Base-by-base conservation (phyloP, 2,113 vertebrate species). In the Trinectes maculatus region DNA sequence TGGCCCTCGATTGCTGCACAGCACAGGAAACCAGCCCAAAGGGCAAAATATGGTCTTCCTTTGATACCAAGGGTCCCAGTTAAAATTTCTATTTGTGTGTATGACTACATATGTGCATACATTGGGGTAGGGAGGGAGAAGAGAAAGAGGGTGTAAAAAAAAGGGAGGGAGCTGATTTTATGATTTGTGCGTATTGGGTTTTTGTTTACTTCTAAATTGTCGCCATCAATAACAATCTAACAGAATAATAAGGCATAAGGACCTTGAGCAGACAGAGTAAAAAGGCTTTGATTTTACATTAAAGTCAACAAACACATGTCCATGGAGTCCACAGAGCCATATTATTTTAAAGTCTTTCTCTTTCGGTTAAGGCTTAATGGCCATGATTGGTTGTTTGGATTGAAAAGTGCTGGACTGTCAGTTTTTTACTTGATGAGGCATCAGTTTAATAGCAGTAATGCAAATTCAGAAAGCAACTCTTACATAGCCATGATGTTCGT, bases 1-100 rank as follows among this genome's bases (percentile, higher is more conserved):
- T 70, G 85, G 71, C 73, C 80, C 83, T 79, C 85, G 87, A 91
- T 92, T 91, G 87, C 87, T 79, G 77, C 72, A 70, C 58, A 69
- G 66, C 56, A 57, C 63, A 74, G 65, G 65, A 71, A 84, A 77
- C 75, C 71, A 84, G 79, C 82, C 84, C 54, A 53, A 34, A 48
- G 80, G 73, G 34, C 44, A 70, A 81, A 84, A 77, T 75, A 72
- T 67, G 75, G 74, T 75, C 72, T 77, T 72, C 69, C 77, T 88
- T 85, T 84, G 79, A 90, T 78, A 82, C 39, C 36, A 57, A 69
- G 63, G 71, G 70, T 79, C 69, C 42, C 55, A 59, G 65, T 33
- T 37, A 43, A 69, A 61, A 78, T 83, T 52, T 70, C 62, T 82
- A 70, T 74, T 74, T 70, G 59, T 52, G 55, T 51, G 43, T 56